Evolutionary conservation across 2,888 invertebrate genomes (phyloP).

Genomic region (Tinea semifulvella): DNA sequence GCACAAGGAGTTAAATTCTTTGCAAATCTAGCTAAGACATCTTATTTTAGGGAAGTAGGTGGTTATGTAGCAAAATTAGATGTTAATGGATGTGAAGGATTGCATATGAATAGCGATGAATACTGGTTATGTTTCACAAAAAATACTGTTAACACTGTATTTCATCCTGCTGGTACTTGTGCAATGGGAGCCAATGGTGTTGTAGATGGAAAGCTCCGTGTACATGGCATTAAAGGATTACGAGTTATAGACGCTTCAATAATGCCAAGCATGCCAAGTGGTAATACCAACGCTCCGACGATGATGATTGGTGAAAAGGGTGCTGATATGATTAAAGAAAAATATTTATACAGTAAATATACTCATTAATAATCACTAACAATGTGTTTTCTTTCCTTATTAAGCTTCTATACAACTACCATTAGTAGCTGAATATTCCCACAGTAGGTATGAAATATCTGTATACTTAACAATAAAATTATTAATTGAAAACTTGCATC

Average conservation of each 20-base stretch:
- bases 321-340: conserved; percentile 48
- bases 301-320: conserved; percentile 58
- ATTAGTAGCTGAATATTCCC: too few species aligned
- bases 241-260: conserved; percentile 49
- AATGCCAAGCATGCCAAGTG: conserved; percentile 46
- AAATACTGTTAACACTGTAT: conserved; percentile 63
- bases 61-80: conserved; percentile 30
- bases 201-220: conserved; percentile 40
- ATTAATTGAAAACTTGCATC: too few species aligned
- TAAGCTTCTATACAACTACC: too few species aligned
- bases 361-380: not conserved
- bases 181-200: conserved; percentile 45
- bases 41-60: conserved; percentile 31
- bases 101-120: conserved; percentile 56
- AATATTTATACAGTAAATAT: conserved; percentile 20
- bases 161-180: conserved; percentile 65
- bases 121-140: conserved; percentile 73
- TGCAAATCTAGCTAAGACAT: conserved; percentile 31
- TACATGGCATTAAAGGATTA: conserved; percentile 35
- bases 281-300: conserved; percentile 45
- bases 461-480: too few species aligned
- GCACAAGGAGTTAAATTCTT: conserved; percentile 37
- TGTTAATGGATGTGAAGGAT: conserved; percentile 60
- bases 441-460: too few species aligned
- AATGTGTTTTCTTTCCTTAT: not conserved